Evolutionary conservation across 2,797 vertebrate genomes (phyloP).

Genomic region (Scyliorhinus canicula): DNA sequence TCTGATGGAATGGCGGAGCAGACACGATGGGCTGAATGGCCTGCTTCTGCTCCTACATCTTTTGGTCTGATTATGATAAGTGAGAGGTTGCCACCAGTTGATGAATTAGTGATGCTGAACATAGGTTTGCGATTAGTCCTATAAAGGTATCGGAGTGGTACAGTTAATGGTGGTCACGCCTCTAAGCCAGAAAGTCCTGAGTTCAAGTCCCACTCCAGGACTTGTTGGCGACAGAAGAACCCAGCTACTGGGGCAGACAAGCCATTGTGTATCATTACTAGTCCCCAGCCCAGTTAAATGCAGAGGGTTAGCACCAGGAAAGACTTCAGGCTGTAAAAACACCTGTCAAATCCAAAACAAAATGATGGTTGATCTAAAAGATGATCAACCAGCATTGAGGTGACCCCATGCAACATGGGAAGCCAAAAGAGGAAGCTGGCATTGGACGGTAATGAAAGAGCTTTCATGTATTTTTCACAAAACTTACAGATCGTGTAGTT

Average conservation of each 20-base stretch:
- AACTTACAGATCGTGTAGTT: not conserved
- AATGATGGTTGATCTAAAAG: not conserved
- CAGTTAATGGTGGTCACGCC: not conserved
- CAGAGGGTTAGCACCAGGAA: not conserved
- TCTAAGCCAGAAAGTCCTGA: not conserved
- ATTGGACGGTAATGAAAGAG: not conserved
- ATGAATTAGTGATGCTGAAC: not conserved
- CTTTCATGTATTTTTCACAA: not conserved
- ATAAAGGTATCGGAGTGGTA: not conserved
- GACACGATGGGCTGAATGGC: no score
- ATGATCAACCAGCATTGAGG: not conserved
- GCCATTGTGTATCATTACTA: not conserved
- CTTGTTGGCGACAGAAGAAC: not conserved
- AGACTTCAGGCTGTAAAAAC: no score
- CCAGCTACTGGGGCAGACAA: not conserved
- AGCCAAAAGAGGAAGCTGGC: not conserved
- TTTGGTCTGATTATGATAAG: no score
- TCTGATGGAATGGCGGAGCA: no score
- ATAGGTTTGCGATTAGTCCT: not conserved
- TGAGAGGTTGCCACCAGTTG: not conserved
- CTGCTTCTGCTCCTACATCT: no score
- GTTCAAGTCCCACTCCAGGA: not conserved
- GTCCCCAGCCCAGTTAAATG: not conserved
- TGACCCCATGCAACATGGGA: not conserved
- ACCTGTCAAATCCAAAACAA: not conserved